Percentiles rank a stretch among this genome's conserved stretches.
These are phyloP conservation scores for Ginglymostoma cirratum DNA, from an alignment of 2,113 vertebrate genomes.

Conservation along the genomic window DNA sequence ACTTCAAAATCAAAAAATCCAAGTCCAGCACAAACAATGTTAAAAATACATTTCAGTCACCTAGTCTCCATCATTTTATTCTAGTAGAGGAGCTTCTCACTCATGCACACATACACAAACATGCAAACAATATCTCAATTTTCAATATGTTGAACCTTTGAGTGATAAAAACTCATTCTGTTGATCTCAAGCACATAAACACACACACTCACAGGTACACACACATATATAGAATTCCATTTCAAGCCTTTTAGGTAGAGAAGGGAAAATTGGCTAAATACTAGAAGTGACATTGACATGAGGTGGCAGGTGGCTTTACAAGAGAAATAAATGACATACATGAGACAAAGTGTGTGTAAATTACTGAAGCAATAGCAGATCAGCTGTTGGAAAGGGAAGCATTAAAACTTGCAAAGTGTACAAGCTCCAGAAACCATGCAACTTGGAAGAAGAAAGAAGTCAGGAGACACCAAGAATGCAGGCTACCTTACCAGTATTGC, in stretches of 20 bases:
- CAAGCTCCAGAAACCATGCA: too few relatives aligned
- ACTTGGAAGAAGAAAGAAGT: too few relatives aligned
- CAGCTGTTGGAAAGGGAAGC: not conserved
- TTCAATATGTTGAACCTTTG: not conserved
- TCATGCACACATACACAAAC: not conserved
- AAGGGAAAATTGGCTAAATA: not conserved
- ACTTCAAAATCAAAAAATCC: too few relatives aligned
- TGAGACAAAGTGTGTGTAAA: not conserved
- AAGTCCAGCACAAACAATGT: too few relatives aligned
- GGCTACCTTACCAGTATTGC: not conserved
- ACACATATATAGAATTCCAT: not conserved
- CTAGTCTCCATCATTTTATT: too few relatives aligned
- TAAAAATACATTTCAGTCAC: too few relatives aligned
- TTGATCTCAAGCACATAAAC: too few relatives aligned
- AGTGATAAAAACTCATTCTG: not conserved
- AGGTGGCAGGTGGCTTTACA: too few relatives aligned
- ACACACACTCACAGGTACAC: too few relatives aligned
- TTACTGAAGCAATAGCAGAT: not conserved
- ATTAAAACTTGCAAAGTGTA: too few relatives aligned
- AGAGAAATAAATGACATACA: not conserved
- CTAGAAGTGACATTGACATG: not conserved
- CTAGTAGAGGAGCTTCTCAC: not conserved
- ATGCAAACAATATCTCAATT: not conserved
- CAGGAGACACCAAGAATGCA: not conserved
- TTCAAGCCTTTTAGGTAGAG: not conserved